Conservation (phyloP, 2,888 invertebrate genomes). For the Trichopoda pennipes region DNA sequence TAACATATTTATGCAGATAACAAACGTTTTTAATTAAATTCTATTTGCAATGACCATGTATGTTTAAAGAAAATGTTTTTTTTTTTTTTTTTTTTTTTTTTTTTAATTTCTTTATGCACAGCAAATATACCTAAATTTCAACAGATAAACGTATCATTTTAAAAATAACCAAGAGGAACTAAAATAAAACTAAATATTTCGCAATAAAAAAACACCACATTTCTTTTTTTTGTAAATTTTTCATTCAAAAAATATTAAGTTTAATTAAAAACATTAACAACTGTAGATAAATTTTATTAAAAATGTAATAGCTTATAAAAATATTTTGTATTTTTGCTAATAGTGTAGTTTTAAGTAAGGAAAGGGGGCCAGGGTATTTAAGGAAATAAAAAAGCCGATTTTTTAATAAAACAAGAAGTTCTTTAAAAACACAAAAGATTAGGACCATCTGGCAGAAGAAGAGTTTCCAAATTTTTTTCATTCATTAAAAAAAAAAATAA, state of each 20-base stretch:
- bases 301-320: conserved; percentile 35
- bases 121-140: conserved; percentile 2
- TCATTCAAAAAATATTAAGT: conserved; percentile 49
- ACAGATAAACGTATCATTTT: conserved; percentile 16
- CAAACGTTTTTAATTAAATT: conserved; percentile 43
- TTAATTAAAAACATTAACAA: conserved; percentile 65
- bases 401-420: no score
- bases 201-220: conserved; percentile 44
- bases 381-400: background rate
- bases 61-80: conserved; percentile 22
- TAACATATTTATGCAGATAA: conserved; percentile 15
- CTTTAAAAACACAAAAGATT: no score
- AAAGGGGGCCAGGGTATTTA: background rate
- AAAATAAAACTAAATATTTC: conserved; percentile 27
- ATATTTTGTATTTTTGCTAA: conserved; percentile 12
- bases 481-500: no score
- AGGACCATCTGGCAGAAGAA: no score
- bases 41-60: conserved; percentile 62
- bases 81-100: background rate
- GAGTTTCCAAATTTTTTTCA: no score
- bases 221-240: conserved; percentile 25
- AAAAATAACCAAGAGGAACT: conserved; percentile 62
- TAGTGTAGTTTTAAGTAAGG: background rate
- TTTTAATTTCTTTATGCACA: background rate
- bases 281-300: conserved; percentile 36